These are phyloP conservation scores for Apamea monoglypha DNA, from an alignment of 2,888 invertebrate species.

Conservation along the genomic window DNA sequence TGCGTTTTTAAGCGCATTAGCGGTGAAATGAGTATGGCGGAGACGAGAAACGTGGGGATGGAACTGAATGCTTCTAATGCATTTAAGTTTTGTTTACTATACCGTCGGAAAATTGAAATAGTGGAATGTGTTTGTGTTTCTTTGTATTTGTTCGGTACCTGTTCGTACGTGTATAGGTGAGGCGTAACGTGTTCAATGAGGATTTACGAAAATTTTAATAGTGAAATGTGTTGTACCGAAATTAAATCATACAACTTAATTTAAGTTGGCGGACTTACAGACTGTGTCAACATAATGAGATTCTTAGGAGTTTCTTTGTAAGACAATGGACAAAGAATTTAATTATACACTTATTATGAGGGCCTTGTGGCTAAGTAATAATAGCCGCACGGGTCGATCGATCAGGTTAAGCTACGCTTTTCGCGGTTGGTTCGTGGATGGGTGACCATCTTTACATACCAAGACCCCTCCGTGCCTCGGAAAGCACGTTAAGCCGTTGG, in stretches of 20 bases:
- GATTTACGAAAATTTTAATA: background rate
- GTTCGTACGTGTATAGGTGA: background rate
- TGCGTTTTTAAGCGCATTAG: conserved; percentile 54
- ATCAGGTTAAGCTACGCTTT: too few species aligned
- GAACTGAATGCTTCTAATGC: conserved; percentile 24
- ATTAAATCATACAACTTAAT: background rate
- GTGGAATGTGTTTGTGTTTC: background rate
- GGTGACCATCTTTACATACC: too few species aligned
- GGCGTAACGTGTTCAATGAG: background rate
- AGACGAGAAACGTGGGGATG: conserved; percentile 32
- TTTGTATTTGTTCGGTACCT: background rate
- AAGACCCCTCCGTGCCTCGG: too few species aligned
- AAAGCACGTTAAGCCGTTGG: too few species aligned
- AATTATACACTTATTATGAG: conserved; percentile 28
- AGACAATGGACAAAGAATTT: conserved; percentile 41
- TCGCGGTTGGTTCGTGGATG: too few species aligned
- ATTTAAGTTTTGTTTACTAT: conserved; percentile 14
- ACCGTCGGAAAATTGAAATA: background rate
- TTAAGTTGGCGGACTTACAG: conserved; percentile 1
- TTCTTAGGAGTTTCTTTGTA: conserved; percentile 30
- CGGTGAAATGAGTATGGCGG: conserved; percentile 42
- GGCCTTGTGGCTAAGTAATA: too few species aligned
- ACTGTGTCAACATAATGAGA: conserved; percentile 23
- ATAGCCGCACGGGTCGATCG: too few species aligned
- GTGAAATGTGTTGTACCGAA: background rate